Conservation (phyloP, 2,888 invertebrate species). For the Lepidochitona cinerea region DNA sequence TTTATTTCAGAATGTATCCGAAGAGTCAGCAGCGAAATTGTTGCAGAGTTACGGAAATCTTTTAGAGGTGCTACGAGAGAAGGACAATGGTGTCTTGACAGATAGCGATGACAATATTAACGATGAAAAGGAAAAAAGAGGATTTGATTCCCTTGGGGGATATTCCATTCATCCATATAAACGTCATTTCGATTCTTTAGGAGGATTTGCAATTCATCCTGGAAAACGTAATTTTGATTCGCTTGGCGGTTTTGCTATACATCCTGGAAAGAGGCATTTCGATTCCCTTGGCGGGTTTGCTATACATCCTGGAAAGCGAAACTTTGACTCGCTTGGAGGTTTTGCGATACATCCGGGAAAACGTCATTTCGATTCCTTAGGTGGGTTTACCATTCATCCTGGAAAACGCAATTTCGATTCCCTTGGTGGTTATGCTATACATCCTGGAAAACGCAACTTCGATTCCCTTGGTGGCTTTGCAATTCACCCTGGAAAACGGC, state of each 20-base stretch:
- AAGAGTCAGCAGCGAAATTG: neutral
- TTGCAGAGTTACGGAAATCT: neutral
- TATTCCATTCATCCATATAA: neutral
- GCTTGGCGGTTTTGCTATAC: neutral
- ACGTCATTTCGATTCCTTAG: constrained; percentile 4
- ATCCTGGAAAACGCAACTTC: neutral
- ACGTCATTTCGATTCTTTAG: neutral
- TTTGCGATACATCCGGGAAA: constrained; percentile 2
- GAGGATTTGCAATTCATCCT: neutral
- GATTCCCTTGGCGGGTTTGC: constrained; percentile 3
- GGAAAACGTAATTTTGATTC: constrained; percentile 3
- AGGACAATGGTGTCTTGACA: too few relatives aligned
- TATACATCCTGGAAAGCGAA: neutral
- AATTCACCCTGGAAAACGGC: neutral
- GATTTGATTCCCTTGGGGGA: neutral
- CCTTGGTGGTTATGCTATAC: neutral
- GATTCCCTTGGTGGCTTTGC: neutral
- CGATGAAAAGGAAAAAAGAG: neutral
- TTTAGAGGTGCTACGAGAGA: neutral
- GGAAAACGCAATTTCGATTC: neutral
- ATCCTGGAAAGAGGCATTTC: neutral
- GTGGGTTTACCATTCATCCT: neutral
- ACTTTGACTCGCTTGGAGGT: constrained; percentile 3
- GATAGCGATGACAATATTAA: too few relatives aligned
- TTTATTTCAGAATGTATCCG: too few relatives aligned